Evolutionary conservation across 2,113 vertebrate genomes (phyloP).

Genomic region (Tragulus kanchil): DNA sequence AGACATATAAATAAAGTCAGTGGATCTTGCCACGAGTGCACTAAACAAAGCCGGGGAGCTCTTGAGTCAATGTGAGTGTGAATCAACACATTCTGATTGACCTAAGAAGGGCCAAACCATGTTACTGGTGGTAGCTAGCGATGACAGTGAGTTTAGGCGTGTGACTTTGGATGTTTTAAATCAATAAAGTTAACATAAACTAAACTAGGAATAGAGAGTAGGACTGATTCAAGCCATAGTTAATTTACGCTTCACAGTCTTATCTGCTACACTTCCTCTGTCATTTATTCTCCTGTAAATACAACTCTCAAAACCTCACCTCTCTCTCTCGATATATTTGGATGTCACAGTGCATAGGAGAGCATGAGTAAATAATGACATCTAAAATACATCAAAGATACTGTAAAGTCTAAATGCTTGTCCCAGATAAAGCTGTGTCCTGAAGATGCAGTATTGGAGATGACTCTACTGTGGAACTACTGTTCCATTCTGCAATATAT

Average conservation of each 20-base stretch:
- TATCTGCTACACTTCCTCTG: background rate
- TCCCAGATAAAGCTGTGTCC: background rate
- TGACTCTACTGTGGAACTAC: background rate
- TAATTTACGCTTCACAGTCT: background rate
- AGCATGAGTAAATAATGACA: no score
- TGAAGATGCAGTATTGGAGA: background rate
- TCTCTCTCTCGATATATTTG: background rate
- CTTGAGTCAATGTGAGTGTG: background rate
- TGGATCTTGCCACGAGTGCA: background rate
- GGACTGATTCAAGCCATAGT: background rate
- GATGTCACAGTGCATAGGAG: background rate
- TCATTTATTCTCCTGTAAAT: background rate
- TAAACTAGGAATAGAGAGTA: background rate
- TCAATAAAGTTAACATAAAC: background rate
- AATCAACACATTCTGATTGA: background rate
- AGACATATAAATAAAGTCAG: background rate
- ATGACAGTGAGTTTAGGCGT: background rate
- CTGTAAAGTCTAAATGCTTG: slow-evolving; percentile 21
- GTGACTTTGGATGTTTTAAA: background rate
- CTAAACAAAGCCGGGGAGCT: background rate
- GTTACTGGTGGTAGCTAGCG: no score
- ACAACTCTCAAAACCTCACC: background rate
- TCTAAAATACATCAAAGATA: background rate
- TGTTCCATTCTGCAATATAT: slow-evolving; percentile 1
- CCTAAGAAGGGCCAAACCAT: background rate